Percentiles rank a stretch among this genome's conserved stretches.
phyloP scores from a whole-genome alignment of 2,113 vertebrate genomes.

The Oncorhynchus mykiss region DNA sequence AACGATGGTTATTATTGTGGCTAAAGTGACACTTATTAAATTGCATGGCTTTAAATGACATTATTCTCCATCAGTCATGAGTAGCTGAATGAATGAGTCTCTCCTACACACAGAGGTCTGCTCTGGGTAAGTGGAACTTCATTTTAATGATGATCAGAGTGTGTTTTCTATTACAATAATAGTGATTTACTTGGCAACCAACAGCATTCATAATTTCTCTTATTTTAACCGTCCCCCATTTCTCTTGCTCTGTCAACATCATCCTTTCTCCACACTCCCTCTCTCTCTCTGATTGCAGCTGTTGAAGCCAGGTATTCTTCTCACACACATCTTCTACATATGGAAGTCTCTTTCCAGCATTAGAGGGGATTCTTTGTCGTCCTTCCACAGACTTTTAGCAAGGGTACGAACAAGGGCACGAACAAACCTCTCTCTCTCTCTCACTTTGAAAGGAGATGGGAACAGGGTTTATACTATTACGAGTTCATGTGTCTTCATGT shows the following conservation, averaged over 20 bases:
- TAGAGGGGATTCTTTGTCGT: no score
- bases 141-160: constrained; percentile 61
- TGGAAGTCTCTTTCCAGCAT: no score
- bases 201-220: constrained; percentile 46
- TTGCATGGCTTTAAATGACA: constrained; percentile 49
- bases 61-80: constrained; percentile 30
- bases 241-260: neutral
- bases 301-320: no score
- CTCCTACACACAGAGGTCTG: constrained; percentile 18
- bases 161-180: constrained; percentile 47
- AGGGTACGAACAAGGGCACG: no score
- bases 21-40: constrained; percentile 59
- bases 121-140: constrained; percentile 48
- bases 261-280: neutral
- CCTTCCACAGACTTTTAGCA: neutral
- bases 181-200: neutral
- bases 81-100: constrained; percentile 36
- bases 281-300: neutral
- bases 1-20: constrained; percentile 60
- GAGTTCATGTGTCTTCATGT: constrained; percentile 26
- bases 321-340: no score
- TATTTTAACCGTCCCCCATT: constrained; percentile 25
- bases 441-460: constrained; percentile 3
- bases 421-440: no score
- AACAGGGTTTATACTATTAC: constrained; percentile 7